phyloP scores from a whole-genome alignment of 2,797 vertebrate species.

The Liasis olivaceus region DNA sequence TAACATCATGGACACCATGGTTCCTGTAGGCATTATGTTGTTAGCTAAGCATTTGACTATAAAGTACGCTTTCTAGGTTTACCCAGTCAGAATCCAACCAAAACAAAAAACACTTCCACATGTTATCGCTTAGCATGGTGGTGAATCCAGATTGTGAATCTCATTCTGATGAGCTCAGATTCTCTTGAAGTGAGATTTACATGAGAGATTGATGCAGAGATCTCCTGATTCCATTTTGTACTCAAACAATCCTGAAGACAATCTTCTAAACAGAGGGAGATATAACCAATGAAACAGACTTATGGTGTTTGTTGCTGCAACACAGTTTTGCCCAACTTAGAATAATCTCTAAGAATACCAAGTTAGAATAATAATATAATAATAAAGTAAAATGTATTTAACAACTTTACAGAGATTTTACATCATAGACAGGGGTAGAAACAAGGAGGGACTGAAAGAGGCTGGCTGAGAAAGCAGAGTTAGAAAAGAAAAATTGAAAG shows the following conservation, averaged over 20 bases:
- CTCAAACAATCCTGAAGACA: background rate
- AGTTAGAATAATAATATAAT: too few relatives aligned
- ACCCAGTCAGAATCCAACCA: background rate
- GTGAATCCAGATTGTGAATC: background rate
- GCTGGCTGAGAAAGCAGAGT: too few relatives aligned
- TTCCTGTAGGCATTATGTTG: background rate
- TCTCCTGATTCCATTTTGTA: background rate
- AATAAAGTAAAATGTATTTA: too few relatives aligned
- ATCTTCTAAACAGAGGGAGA: too few relatives aligned
- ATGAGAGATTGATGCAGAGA: background rate
- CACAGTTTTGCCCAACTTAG: too few relatives aligned
- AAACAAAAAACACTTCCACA: background rate
- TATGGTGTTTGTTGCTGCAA: too few relatives aligned
- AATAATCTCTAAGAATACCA: too few relatives aligned
- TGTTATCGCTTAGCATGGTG: background rate
- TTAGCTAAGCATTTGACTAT: background rate
- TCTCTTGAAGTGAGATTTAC: background rate
- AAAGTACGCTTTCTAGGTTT: background rate
- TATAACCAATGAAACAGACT: too few relatives aligned
- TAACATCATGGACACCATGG: background rate
- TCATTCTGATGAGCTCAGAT: background rate
- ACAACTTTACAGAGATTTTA: too few relatives aligned
- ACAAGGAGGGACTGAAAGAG: too few relatives aligned
- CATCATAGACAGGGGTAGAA: too few relatives aligned
- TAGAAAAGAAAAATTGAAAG: too few relatives aligned